Base-by-base conservation (phyloP, 2,888 invertebrate genomes). In the Polylopha cassiicola region DNA sequence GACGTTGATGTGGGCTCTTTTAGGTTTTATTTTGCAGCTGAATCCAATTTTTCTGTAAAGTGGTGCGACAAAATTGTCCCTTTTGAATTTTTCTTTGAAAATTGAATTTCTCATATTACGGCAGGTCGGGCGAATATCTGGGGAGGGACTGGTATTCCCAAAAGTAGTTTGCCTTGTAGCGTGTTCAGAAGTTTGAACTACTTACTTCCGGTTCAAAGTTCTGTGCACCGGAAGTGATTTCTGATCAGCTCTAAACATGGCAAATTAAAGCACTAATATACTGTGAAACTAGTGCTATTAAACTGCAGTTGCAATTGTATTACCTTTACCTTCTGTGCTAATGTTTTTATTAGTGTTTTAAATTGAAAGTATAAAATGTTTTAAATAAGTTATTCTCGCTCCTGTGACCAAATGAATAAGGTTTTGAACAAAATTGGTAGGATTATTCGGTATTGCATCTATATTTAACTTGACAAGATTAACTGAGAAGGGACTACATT, bases 41-140 rank as follows among this genome's bases (percentile, higher is more conserved):
- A 48, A 46, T 44, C 57, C 70, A 1, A 66, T 44, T 58, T 72
- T 77, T 44, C 57, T 67, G 38, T 82, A 84, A 24, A 84, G 62
- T 3, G 84, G 84, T 65, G 66, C 72, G 0, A 84, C 84, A 21
- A 75, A 68, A 43, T 56, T 55, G 6, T 64, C 48, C 7, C 55
- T 65, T 50, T 63, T 68, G 18, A 81, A 81, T 54, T 72, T 77
- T 28, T 68, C 60, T 29, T 59, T 59, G 1, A 58, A 36, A 4
- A 44, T 39, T 34, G 52, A 50, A 31, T 47, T 53, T 48, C 58
- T 65, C 67, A 67, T 67, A 42, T 34, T 37, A 42, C 39, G 46
- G 47, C 50, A 44, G 53, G 48, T 53, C 52, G 22, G 38, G 44
- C 39, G 48, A 48, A 53, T 48, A 45, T 48, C 53, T 47, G 47